Evolutionary conservation across 2,797 vertebrate genomes (phyloP).

Genomic region (Arctocebus calabarensis): DNA sequence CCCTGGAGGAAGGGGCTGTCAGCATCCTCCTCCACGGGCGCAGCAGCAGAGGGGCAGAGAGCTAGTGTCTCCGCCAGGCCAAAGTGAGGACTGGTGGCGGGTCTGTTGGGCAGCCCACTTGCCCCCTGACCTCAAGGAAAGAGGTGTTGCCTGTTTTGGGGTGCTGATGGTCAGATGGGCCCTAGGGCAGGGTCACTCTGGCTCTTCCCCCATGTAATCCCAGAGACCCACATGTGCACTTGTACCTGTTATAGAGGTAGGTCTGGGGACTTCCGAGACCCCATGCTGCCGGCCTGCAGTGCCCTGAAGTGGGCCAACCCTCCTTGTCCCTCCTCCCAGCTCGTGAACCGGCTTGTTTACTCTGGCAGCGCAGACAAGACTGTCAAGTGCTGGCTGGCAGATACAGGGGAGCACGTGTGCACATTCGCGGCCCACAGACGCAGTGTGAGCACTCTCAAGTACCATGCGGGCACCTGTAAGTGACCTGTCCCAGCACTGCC

Average conservation of each 20-base stretch:
- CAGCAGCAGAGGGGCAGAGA: not conserved
- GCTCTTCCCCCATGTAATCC: not conserved
- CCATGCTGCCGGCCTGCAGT: accelerated
- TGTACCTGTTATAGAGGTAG: accelerated
- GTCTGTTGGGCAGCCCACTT: not conserved
- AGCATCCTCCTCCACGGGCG: accelerated
- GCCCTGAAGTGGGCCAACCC: not conserved
- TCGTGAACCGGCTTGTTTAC: slow-evolving; percentile 88
- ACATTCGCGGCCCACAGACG: slow-evolving; percentile 89
- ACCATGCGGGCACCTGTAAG: slow-evolving; percentile 90
- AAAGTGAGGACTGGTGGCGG: not conserved
- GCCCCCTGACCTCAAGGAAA: not conserved
- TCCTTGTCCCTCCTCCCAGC: slow-evolving; percentile 80
- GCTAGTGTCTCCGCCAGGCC: not conserved
- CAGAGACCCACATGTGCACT: accelerated
- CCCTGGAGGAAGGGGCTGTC: not conserved
- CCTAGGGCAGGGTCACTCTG: accelerated
- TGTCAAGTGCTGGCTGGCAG: slow-evolving; percentile 90
- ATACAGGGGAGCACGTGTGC: slow-evolving; percentile 87
- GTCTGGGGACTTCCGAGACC: not conserved
- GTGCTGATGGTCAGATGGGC: accelerated
- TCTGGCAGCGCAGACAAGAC: slow-evolving; percentile 90
- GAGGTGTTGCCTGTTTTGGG: not conserved
- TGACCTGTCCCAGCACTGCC: slow-evolving; percentile 65
- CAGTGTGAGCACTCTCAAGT: slow-evolving; percentile 90